Percentiles rank a stretch among this genome's conserved stretches.
These are phyloP conservation scores for Vireo altiloquus DNA, from an alignment of 2,113 vertebrate species.

Conservation along the genomic window DNA sequence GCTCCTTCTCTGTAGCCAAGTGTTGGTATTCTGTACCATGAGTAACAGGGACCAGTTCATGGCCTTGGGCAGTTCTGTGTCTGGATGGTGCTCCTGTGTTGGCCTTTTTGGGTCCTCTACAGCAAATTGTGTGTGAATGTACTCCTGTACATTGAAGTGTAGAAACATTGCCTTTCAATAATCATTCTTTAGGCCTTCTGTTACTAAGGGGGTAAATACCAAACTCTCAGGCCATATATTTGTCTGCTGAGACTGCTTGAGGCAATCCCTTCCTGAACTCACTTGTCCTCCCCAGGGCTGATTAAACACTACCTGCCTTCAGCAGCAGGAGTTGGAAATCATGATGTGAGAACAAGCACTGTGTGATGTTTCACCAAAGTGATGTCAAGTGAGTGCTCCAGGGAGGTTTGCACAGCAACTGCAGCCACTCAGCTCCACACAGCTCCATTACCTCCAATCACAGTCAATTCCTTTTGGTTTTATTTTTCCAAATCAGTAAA, in stretches of 20 bases:
- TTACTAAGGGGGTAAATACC: constrained; percentile 34
- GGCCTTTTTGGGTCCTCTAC: neutral
- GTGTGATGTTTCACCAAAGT: neutral
- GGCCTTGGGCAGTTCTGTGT: neutral
- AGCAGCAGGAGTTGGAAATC: neutral
- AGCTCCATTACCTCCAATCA: constrained; percentile 6
- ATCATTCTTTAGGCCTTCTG: constrained; percentile 69
- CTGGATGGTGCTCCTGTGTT: neutral
- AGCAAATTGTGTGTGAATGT: neutral
- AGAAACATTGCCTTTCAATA: constrained; percentile 44
- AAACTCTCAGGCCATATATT: neutral
- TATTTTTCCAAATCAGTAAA: neutral
- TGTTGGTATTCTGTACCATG: neutral
- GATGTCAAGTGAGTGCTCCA: neutral
- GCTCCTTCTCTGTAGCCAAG: neutral
- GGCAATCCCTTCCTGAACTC: neutral
- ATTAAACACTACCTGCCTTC: neutral
- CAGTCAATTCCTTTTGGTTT: neutral
- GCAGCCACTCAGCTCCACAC: neutral
- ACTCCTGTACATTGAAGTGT: neutral
- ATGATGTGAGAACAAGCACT: neutral
- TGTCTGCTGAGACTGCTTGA: neutral
- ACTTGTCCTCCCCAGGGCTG: neutral
- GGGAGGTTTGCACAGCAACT: neutral
- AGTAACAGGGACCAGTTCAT: neutral